Evolutionary conservation across 2,113 vertebrate genomes (phyloP).

Genomic region (Albula glossodonta): DNA sequence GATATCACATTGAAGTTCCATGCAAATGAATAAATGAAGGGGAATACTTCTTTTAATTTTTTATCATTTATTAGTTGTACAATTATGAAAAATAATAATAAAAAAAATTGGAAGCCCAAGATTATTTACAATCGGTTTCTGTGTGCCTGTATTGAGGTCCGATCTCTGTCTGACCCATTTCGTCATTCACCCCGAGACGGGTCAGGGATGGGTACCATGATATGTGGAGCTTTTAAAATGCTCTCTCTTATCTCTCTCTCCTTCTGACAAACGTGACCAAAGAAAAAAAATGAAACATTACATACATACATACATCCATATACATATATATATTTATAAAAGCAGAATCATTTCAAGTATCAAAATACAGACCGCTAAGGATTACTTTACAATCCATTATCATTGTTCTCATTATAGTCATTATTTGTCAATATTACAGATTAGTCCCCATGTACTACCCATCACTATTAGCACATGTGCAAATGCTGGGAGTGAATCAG

Average conservation of each 20-base stretch:
- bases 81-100: slow-evolving; percentile 90
- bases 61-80: slow-evolving; percentile 90
- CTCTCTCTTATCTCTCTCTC: slow-evolving; percentile 60
- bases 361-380: slow-evolving; percentile 88
- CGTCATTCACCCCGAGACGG: slow-evolving; percentile 59
- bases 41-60: slow-evolving; percentile 22
- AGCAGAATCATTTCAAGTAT: slow-evolving; percentile 94
- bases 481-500: slow-evolving; percentile 69
- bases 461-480: slow-evolving; percentile 75
- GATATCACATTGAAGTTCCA: neutral
- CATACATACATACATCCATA: slow-evolving; percentile 79
- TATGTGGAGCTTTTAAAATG: slow-evolving; percentile 75
- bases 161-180: slow-evolving; percentile 58
- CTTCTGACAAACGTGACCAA: slow-evolving; percentile 59
- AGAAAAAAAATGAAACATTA: slow-evolving; percentile 69
- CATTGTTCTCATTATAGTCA: slow-evolving; percentile 51
- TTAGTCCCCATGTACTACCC: slow-evolving; percentile 74
- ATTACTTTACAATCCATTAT: slow-evolving; percentile 82
- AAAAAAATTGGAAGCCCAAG: slow-evolving; percentile 91
- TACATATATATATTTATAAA: slow-evolving; percentile 86
- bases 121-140: slow-evolving; percentile 83
- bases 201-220: slow-evolving; percentile 80
- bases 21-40: neutral
- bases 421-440: slow-evolving; percentile 71
- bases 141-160: slow-evolving; percentile 79